Conservation (phyloP, 2,113 vertebrate species). For the Melanerpes formicivorus region DNA sequence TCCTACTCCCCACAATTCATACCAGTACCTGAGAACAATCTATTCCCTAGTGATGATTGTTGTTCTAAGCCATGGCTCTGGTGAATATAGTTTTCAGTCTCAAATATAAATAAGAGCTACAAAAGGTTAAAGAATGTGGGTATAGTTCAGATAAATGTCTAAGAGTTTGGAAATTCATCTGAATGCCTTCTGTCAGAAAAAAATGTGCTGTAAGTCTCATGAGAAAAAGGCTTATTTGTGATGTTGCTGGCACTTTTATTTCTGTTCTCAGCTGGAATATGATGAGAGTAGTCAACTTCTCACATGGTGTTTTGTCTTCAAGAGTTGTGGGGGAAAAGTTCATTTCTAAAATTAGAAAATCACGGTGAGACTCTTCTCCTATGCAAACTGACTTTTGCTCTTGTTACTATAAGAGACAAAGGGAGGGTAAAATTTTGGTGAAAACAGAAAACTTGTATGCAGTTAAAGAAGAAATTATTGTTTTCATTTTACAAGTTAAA, state of each 20-base stretch:
- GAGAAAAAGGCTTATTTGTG: slow-evolving; percentile 50
- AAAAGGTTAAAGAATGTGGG: slow-evolving; percentile 35
- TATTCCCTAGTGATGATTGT: background rate
- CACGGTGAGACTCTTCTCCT: background rate
- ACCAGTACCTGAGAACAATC: background rate
- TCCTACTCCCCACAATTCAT: background rate
- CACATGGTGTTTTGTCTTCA: slow-evolving; percentile 59
- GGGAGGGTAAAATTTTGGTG: background rate
- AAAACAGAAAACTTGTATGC: background rate
- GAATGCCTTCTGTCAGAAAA: slow-evolving; percentile 16
- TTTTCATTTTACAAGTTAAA: background rate
- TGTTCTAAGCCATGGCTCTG: background rate
- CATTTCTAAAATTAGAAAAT: slow-evolving; percentile 50
- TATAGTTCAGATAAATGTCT: slow-evolving; percentile 49
- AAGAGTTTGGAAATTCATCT: slow-evolving; percentile 14
- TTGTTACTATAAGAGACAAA: background rate
- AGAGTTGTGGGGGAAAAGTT: slow-evolving; percentile 6
- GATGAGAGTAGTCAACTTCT: slow-evolving; percentile 17
- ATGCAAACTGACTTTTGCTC: background rate
- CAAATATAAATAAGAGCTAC: background rate
- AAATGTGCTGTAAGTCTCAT: background rate
- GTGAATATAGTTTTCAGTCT: background rate
- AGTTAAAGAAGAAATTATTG: background rate
- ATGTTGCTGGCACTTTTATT: slow-evolving; percentile 37
- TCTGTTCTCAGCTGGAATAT: slow-evolving; percentile 58